A percentile compares a stretch with the other conserved stretches of the same genome.
Evolutionary conservation across 2,888 invertebrate species (phyloP).

Genomic region (Tetranychus truncatus): DNA sequence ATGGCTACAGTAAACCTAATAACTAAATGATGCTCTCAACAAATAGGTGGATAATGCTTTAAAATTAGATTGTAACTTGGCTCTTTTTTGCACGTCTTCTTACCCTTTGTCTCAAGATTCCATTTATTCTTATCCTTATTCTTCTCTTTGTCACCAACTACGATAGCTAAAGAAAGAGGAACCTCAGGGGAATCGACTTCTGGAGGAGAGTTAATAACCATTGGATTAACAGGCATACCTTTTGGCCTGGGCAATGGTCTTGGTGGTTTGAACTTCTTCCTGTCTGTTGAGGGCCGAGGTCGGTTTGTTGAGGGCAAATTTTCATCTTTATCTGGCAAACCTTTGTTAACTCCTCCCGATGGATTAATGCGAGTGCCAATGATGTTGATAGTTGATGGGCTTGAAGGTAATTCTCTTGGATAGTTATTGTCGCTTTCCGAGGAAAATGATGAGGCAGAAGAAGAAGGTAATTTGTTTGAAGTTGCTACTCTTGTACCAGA

Average conservation of each 20-base stretch:
- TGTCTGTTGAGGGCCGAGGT: background rate
- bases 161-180: constrained; percentile 28
- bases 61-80: background rate
- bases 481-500: background rate
- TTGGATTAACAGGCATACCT: constrained; percentile 12
- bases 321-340: background rate
- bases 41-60: background rate
- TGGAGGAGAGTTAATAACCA: constrained; percentile 19
- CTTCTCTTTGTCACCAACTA: constrained; percentile 25
- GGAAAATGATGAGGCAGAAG: background rate
- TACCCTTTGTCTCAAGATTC: constrained; percentile 10
- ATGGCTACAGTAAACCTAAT: too few relatives aligned
- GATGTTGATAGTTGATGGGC: background rate
- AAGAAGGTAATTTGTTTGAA: background rate
- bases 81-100: background rate
- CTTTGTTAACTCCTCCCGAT: background rate
- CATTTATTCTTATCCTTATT: constrained; percentile 8
- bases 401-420: constrained; percentile 3
- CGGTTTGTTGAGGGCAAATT: too few relatives aligned
- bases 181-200: constrained; percentile 26
- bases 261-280: constrained; percentile 7
- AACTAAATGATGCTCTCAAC: too few relatives aligned
- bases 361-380: background rate
- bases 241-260: constrained; percentile 12
- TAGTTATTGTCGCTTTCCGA: background rate